Evolutionary conservation across 2,797 vertebrate species (phyloP), one percentile per base, ranked within the genome.

Genomic region (Merluccius polli): DNA sequence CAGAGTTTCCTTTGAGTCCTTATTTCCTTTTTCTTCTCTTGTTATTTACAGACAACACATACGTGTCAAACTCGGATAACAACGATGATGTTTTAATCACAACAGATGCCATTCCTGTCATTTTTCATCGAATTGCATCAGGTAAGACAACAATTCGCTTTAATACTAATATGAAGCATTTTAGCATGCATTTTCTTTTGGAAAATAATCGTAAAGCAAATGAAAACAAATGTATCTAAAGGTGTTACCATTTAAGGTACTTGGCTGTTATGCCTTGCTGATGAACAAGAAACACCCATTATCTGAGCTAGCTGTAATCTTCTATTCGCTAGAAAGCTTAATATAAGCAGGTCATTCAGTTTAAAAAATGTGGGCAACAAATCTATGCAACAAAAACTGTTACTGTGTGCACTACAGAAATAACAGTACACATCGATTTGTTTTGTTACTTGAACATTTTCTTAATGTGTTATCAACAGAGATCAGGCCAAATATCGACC

Each of bases 41-140:
- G 76, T 83, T 70, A 71, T 48, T 82, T 83, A 75, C 87, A 97
- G 95, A 97, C 89, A 97, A 97, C 88, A 97, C 95, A 0, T 97
- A 96, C 0, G 95, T 97, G 79, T 97, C 95, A 82, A 96, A 95
- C 91, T 96, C 95, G 82, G 95, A 95, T 87, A 96, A 97, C 0
- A 92, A 95, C 77, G 95, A 97, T 92, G 95, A 97, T 84, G 95
- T 97, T 24, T 88, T 96, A 93, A 95, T 97, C 86, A 96, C 95
- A 75, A 95, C 95, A 86, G 95, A 97, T 79, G 94, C 95, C 77
- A 97, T 97, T 85, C 95, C 95, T 80, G 90, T 95, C 74, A 97
- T 97, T 91, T 97, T 97, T 85, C 94, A 96, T 82, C 93, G 94
- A 88, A 95, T 97, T 41, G 89, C 94, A 87, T 94, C 95, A 94